Conservation (phyloP, 2,888 invertebrate genomes). For the Drosophila yooni region DNA sequence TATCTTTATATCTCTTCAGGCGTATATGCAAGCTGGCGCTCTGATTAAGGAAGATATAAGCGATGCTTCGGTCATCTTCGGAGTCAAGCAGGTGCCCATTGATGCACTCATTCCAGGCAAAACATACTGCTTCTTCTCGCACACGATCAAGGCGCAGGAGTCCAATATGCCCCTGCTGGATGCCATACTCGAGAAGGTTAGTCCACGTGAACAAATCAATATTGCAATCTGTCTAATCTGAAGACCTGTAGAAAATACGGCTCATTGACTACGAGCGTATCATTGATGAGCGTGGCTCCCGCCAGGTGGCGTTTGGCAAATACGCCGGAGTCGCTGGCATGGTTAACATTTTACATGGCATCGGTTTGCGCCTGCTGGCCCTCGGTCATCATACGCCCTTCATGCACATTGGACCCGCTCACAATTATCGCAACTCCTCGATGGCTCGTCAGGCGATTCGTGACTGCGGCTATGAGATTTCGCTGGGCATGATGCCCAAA, state of each 20-base stretch:
- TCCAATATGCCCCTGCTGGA: slow-evolving; percentile 99
- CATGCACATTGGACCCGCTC: slow-evolving; percentile 99
- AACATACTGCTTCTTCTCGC: slow-evolving; percentile 99
- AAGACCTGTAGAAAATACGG: slow-evolving; percentile 89
- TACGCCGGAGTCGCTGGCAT: slow-evolving; percentile 99
- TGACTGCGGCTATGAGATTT: slow-evolving; percentile 99
- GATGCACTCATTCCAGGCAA: slow-evolving; percentile 97
- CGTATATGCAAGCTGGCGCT: slow-evolving; percentile 97
- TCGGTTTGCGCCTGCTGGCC: slow-evolving; percentile 95
- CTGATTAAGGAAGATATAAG: slow-evolving; percentile 97
- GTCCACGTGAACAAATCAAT: neutral
- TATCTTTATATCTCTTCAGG: slow-evolving; percentile 85
- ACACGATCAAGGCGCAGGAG: slow-evolving; percentile 99
- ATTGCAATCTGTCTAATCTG: neutral
- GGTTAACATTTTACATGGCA: slow-evolving; percentile 98
- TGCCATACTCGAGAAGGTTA: slow-evolving; percentile 94
- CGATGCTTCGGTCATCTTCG: slow-evolving; percentile 97
- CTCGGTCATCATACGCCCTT: slow-evolving; percentile 99
- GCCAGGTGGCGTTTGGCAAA: slow-evolving; percentile 99
- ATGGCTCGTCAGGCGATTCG: slow-evolving; percentile 99
- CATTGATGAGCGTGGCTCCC: slow-evolving; percentile 93
- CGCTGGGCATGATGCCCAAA: slow-evolving; percentile 97
- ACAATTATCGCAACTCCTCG: slow-evolving; percentile 98
- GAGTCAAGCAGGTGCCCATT: slow-evolving; percentile 94
- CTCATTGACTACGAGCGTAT: slow-evolving; percentile 99